phyloP scores from a whole-genome alignment of 2,888 invertebrate species.

The Acleris cristana region DNA sequence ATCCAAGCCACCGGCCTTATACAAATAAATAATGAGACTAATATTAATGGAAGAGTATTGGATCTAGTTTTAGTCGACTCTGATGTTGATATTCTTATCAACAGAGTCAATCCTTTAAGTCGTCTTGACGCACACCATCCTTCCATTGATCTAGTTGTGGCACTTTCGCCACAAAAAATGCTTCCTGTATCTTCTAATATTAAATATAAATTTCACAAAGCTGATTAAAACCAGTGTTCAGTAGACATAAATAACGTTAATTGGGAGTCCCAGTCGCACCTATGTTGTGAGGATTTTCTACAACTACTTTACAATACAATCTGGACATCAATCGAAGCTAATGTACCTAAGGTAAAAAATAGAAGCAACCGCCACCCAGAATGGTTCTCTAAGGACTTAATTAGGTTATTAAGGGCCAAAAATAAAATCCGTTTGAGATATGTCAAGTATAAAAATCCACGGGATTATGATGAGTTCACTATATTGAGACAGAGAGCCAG shows the following conservation, averaged over 20 bases:
- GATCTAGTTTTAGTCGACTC: no score
- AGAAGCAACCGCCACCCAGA: background rate
- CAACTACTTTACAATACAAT: background rate
- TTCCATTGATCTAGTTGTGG: background rate
- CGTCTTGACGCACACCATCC: constrained; percentile 1
- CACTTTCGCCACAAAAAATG: background rate
- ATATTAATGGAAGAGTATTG: no score
- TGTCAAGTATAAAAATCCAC: constrained; percentile 7
- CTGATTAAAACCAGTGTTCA: background rate
- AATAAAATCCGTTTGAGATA: background rate
- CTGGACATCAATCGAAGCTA: background rate
- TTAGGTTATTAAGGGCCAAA: background rate
- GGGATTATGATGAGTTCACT: constrained; percentile 10
- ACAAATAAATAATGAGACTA: background rate
- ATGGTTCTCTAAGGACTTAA: constrained; percentile 7
- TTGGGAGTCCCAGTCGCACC: background rate
- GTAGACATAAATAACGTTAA: background rate
- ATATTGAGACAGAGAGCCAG: background rate
- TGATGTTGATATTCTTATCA: no score
- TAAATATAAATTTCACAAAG: background rate
- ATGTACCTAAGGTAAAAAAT: constrained; percentile 3
- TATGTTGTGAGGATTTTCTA: background rate
- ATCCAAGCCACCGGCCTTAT: background rate
- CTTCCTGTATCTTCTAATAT: background rate
- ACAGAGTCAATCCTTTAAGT: no score